phyloP scores from a whole-genome alignment of 2,888 invertebrate genomes.

The Tipula lateralis region DNA sequence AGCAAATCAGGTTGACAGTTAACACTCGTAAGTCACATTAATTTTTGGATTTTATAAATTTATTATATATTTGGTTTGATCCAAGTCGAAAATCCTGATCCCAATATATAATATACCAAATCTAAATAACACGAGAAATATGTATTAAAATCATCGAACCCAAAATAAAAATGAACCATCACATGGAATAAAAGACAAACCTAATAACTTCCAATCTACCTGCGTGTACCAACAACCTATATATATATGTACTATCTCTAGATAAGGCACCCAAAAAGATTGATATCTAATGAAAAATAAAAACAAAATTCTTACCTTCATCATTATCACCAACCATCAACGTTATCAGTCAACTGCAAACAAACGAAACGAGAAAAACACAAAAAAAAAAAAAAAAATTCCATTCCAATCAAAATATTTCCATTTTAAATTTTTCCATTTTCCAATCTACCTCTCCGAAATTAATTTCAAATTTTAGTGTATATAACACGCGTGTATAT shows the following conservation, averaged over 20 bases:
- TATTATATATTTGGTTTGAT: not conserved
- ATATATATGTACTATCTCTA: not conserved
- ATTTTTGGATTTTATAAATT: not conserved
- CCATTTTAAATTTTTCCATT: not conserved
- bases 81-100: not conserved
- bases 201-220: not conserved
- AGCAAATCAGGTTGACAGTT: not conserved
- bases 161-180: not conserved
- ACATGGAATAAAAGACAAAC: not conserved
- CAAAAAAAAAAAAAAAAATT: not conserved
- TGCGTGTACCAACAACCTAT: not conserved
- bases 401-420: conserved; percentile 11
- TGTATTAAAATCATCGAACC: not conserved
- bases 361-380: not conserved
- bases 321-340: conserved; percentile 24
- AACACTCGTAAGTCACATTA: not conserved
- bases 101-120: too few species aligned
- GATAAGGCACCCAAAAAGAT: not conserved
- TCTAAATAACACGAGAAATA: not conserved
- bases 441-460: not conserved
- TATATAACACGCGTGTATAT: not conserved
- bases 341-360: conserved; percentile 19
- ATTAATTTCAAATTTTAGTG: not conserved
- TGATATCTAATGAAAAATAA: not conserved
- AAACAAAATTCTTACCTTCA: not conserved